Percentiles rank a stretch among this genome's conserved stretches.
These are phyloP conservation scores for Nibea albiflora DNA, from an alignment of 2,113 vertebrate genomes.

Conservation along the genomic window DNA sequence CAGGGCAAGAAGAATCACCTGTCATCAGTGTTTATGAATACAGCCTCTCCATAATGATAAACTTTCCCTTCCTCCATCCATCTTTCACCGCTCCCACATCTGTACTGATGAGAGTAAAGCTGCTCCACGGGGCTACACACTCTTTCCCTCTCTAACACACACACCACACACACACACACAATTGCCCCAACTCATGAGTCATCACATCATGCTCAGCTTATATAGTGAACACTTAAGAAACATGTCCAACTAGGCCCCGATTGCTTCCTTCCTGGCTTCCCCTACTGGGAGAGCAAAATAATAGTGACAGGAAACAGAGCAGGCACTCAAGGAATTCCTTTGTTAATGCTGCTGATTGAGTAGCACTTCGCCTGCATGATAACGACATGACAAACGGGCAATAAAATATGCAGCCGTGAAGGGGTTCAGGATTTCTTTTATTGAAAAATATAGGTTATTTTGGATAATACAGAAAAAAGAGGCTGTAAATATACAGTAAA, in stretches of 20 bases:
- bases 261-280: constrained; percentile 79
- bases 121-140: not conserved
- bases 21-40: constrained; percentile 16
- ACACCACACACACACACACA: not conserved
- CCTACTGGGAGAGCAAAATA: constrained; percentile 51
- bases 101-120: not conserved
- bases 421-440: constrained; percentile 75
- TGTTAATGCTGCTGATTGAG: constrained; percentile 49
- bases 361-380: not conserved
- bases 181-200: constrained; percentile 22
- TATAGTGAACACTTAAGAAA: constrained; percentile 39
- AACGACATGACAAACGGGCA: constrained; percentile 2
- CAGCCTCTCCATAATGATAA: not conserved
- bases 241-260: constrained; percentile 44
- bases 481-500: constrained; percentile 63
- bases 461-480: constrained; percentile 64
- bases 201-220: constrained; percentile 37
- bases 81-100: not conserved
- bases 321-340: constrained; percentile 61
- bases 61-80: not conserved
- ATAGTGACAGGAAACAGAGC: constrained; percentile 52
- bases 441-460: constrained; percentile 88
- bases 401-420: constrained; percentile 16
- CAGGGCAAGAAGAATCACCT: constrained; percentile 29
- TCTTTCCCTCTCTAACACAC: not conserved